Evolutionary conservation across 1,140 invertebrate genomes (phyloP).

Genomic region (Drosophila jambulina): DNA sequence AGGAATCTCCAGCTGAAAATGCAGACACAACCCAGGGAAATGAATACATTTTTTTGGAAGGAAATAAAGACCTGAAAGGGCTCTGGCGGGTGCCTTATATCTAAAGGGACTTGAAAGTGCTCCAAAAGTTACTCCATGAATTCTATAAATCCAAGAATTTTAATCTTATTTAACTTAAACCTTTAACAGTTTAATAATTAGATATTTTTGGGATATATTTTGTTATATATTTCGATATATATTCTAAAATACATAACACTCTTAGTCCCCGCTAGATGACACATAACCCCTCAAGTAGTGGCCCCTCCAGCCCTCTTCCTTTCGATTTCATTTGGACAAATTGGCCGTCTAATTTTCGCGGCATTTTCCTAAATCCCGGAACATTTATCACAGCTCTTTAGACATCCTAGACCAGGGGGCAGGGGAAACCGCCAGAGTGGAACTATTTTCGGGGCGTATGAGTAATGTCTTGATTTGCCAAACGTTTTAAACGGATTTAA

Average conservation of each 20-base stretch:
- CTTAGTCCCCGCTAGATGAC: slow-evolving; percentile 2
- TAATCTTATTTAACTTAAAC: not conserved
- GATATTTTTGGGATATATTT: not conserved
- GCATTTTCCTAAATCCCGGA: slow-evolving; percentile 63
- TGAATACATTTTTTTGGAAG: not conserved
- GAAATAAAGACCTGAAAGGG: not conserved
- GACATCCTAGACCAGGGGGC: slow-evolving; percentile 37
- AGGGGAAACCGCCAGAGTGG: slow-evolving; percentile 11
- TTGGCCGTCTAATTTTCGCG: slow-evolving; percentile 71
- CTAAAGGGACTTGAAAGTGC: not conserved
- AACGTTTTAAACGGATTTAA: slow-evolving; percentile 71
- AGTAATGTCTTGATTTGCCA: slow-evolving; percentile 81
- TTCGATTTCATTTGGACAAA: slow-evolving; percentile 64
- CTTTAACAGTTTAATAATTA: too few species aligned
- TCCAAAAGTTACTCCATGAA: not conserved
- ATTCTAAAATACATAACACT: too few species aligned
- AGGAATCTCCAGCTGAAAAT: not conserved
- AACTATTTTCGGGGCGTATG: slow-evolving; percentile 74
- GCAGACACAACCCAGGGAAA: not conserved
- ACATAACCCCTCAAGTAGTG: slow-evolving; percentile 12
- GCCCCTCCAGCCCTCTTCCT: not conserved
- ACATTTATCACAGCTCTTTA: slow-evolving; percentile 69
- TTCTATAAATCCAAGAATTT: not conserved
- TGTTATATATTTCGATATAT: too few species aligned
- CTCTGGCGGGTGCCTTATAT: not conserved